Conservation (phyloP, 2,113 vertebrate genomes). For the Desmodus rotundus region DNA sequence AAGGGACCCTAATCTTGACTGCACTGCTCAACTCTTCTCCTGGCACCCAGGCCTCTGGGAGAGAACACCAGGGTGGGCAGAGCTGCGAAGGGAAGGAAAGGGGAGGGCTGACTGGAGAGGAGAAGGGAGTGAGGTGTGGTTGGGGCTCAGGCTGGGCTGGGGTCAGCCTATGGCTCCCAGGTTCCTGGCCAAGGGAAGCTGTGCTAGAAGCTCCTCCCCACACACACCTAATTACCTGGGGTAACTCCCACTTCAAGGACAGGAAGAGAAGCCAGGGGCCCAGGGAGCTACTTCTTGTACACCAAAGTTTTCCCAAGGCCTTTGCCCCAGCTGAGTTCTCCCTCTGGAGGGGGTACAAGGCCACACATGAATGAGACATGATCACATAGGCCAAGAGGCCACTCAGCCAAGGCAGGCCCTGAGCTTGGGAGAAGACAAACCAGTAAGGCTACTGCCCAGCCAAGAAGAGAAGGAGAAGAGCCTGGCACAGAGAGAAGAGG, state of each 20-base stretch:
- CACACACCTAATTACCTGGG: fast-evolving
- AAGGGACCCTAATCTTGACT: background rate
- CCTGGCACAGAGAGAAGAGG: background rate
- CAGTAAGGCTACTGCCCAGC: background rate
- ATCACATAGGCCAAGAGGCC: background rate
- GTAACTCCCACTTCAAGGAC: background rate
- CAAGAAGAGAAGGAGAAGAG: background rate
- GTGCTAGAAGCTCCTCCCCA: background rate
- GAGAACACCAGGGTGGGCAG: background rate
- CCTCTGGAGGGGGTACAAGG: background rate
- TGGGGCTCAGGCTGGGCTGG: background rate
- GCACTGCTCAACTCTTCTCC: background rate
- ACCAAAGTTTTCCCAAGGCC: background rate
- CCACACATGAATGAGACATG: background rate
- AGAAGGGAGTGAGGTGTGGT: fast-evolving
- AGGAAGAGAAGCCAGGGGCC: background rate
- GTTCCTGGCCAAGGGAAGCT: background rate
- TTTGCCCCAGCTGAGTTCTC: background rate
- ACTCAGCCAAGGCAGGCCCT: background rate
- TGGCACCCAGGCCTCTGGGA: background rate
- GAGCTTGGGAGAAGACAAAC: background rate
- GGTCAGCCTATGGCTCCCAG: background rate
- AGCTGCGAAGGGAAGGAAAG: background rate
- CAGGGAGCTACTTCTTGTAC: background rate
- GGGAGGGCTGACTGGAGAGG: background rate